These are phyloP conservation scores for Diorhabda elongata DNA, from an alignment of 1,140 invertebrate species.

Conservation along the genomic window DNA sequence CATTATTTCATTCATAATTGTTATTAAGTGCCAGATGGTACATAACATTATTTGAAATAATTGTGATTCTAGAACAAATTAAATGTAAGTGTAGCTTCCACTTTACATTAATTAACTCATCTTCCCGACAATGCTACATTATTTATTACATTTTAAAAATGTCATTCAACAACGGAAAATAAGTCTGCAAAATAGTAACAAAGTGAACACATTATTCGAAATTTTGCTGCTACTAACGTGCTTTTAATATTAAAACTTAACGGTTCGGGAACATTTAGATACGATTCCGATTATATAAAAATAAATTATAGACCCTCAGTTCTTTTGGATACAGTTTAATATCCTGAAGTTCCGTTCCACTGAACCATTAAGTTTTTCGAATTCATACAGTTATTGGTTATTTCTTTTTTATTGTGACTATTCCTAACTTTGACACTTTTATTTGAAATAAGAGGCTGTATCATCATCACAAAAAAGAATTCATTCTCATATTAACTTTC, in stretches of 20 bases:
- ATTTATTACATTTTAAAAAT: no score
- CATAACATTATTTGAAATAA: no score
- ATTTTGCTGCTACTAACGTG: constrained; percentile 5
- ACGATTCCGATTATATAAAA: constrained; percentile 16
- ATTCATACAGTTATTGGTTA: constrained; percentile 1
- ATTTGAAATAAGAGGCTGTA: not conserved
- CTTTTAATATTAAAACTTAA: constrained; percentile 17
- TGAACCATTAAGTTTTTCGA: constrained; percentile 10
- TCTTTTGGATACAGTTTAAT: constrained; percentile 7
- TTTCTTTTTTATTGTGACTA: constrained; percentile 14
- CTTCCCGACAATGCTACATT: no score
- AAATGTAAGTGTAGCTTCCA: no score
- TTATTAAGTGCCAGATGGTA: no score
- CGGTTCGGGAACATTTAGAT: constrained; percentile 15
- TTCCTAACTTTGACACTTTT: constrained; percentile 33
- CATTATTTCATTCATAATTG: no score
- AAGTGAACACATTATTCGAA: not conserved
- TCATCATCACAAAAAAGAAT: constrained; percentile 25
- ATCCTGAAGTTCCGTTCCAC: constrained; percentile 11
- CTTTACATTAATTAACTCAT: no score
- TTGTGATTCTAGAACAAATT: no score
- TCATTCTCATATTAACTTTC: not conserved
- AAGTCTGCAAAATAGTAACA: no score
- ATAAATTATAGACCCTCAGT: constrained; percentile 13
- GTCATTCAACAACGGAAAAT: no score